Percentiles rank a stretch among this genome's conserved stretches.
These are phyloP conservation scores for Cosmopolites sordidus DNA, from an alignment of 2,888 invertebrate species.

Conservation along the genomic window DNA sequence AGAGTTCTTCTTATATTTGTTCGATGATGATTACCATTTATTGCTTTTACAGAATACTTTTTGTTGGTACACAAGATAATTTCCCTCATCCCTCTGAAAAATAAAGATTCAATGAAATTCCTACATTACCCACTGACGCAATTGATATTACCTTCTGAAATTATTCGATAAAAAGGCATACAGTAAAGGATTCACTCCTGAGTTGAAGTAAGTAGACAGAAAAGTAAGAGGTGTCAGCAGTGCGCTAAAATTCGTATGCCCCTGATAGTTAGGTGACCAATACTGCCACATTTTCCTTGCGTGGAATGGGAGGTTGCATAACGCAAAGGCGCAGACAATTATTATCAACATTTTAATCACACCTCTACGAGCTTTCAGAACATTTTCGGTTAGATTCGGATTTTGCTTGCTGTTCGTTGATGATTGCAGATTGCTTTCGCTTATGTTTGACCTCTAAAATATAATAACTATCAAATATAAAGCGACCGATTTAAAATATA, in stretches of 20 bases:
- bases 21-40: not conserved
- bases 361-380: slow-evolving; percentile 72
- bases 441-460: slow-evolving; percentile 5
- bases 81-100: slow-evolving; percentile 72
- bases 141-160: slow-evolving; percentile 48
- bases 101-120: too few species aligned
- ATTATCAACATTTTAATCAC: slow-evolving; percentile 87
- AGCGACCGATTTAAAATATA: not conserved
- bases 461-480: not conserved
- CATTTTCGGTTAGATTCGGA: slow-evolving; percentile 69
- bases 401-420: slow-evolving; percentile 38
- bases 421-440: slow-evolving; percentile 31
- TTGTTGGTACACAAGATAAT: slow-evolving; percentile 60
- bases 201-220: slow-evolving; percentile 84
- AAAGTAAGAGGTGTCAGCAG: slow-evolving; percentile 81
- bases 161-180: slow-evolving; percentile 79
- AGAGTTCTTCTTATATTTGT: slow-evolving; percentile 6
- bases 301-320: slow-evolving; percentile 88
- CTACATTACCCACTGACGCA: too few species aligned
- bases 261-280: slow-evolving; percentile 58
- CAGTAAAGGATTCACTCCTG: slow-evolving; percentile 83
- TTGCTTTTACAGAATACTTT: slow-evolving; percentile 25
- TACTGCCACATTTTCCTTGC: slow-evolving; percentile 84
- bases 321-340: slow-evolving; percentile 81
- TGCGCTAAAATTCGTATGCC: slow-evolving; percentile 69